Base-by-base conservation (phyloP, 2,888 invertebrate genomes). In the Oscheius myriophilus region DNA sequence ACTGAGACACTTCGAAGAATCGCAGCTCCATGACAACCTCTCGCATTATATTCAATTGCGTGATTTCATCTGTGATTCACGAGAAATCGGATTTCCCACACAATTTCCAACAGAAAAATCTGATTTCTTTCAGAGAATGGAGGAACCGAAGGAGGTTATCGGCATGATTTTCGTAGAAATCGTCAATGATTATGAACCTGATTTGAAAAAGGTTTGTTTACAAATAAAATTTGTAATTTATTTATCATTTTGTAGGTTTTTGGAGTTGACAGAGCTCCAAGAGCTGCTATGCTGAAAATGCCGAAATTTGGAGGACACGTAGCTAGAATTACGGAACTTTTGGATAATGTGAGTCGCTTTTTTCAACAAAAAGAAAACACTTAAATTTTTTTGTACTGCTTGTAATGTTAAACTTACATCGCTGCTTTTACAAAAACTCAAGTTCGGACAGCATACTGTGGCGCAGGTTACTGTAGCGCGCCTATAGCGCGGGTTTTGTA, bases 231-330 rank as follows among this genome's bases (percentile, higher is more conserved):
- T n/a, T n/a, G n/a, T n/a, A n/a, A n/a, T n/a, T n/a, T n/a, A 21
- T 26, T 18, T 25, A 9, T 33, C 6, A 23, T 62, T 25, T 21
- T 52, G 26, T 45, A 84, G 79, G 80, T 85, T 12, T 85, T 85
- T 61, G 85, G 85, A 3, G 85, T 84, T 9, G 84, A 86, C 43
- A 73, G 85, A 25, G 85, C 80, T 41, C 85, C 85, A 7, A 81
- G 82, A 67, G 80, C 80, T 14, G 72, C 75, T 3, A 82, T 84
- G 83, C 70, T 81, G 16, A 84, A 84, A 68, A 86, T 85, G 85
- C 85, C 85, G 4, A 85, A 85, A 45, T 74, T 85, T 21, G 85
- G 85, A 3, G 85, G 85, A 1, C 85, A 85, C 55, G 76, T 83
- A n/a, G 76, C 81, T 12, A 46, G 85, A 25, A 79, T 84, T 62